A percentile compares a stretch with the other conserved stretches of the same genome.
phyloP scores from a whole-genome alignment of 2,113 vertebrate genomes.

The Zosterops pallidus region DNA sequence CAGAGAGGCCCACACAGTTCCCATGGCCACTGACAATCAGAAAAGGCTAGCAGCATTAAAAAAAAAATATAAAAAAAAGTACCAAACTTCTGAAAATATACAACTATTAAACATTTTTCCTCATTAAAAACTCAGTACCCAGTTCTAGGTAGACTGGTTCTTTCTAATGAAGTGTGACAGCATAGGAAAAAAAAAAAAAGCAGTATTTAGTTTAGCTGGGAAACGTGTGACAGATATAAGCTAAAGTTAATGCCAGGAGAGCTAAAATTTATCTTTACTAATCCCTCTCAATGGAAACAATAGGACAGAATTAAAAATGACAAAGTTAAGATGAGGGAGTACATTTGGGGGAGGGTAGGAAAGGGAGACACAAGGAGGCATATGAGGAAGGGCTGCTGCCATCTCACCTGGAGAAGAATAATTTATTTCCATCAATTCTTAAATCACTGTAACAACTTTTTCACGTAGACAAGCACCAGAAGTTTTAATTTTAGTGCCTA shows the following conservation, averaged over 20 bases:
- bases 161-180: not conserved
- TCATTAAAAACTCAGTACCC: not conserved
- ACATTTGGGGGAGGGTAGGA: not conserved
- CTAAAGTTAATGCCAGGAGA: not conserved
- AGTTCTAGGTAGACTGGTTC: not conserved
- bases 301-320: not conserved
- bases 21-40: not conserved
- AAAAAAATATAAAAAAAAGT: not conserved
- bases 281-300: slow-evolving; percentile 28
- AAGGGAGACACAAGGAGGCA: not conserved
- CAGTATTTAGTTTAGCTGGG: not conserved
- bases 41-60: not conserved
- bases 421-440: not conserved
- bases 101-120: not conserved
- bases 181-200: too few species aligned
- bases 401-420: not conserved
- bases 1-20: rapidly evolving
- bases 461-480: not conserved
- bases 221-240: slow-evolving; percentile 6
- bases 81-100: not conserved
- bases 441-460: not conserved
- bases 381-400: not conserved
- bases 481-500: not conserved
- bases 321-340: not conserved
- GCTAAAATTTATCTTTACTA: slow-evolving; percentile 42